Base-by-base conservation (phyloP, 2,888 invertebrate species). In the Dryomyza anilis region DNA sequence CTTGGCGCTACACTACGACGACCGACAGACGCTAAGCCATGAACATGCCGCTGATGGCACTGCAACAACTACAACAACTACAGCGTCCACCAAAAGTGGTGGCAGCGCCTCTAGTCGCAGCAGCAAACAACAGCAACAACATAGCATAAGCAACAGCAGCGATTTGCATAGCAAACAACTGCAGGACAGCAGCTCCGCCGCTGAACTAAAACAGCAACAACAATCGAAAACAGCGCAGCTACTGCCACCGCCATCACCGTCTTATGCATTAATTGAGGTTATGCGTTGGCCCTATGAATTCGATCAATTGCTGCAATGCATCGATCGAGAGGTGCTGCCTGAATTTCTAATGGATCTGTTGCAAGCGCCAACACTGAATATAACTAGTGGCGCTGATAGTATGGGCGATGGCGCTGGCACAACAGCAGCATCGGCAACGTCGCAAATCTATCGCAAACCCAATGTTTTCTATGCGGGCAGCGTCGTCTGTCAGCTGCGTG, bases 401-500 rank as follows among this genome's bases (percentile, higher is more conserved):
- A n/a, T n/a, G n/a, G n/a, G n/a, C n/a, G n/a, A n/a, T n/a, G n/a
- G n/a, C n/a, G n/a, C n/a, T n/a, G n/a, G n/a, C n/a, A n/a, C n/a
- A n/a, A n/a, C n/a, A n/a, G n/a, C n/a, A n/a, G n/a, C n/a, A n/a
- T n/a, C n/a, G n/a, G 77, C 76, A 57, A 71, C 75, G 7, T 71
- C 79, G 50, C 76, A 78, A 33, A 73, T 76, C 21, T 77, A 74
- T 63, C 76, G 76, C 23, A 79, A 79, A 64, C 91, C 93, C 59
- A 91, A 92, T 83, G 86, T 96, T 67, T 93, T 95, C 85, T 95
- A 96, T 83, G 93, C 91, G 73, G 96, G 96, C 69, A 95, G 95
- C 85, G 91, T 96, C 70, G 92, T 96, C 80, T 93, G 92, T 74
- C 94, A 96, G 86, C 89, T 96, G 75, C 88, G 95, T 77, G 95